Base-by-base conservation (phyloP, 2,888 invertebrate species). In the Drosophila hamatofila region DNA sequence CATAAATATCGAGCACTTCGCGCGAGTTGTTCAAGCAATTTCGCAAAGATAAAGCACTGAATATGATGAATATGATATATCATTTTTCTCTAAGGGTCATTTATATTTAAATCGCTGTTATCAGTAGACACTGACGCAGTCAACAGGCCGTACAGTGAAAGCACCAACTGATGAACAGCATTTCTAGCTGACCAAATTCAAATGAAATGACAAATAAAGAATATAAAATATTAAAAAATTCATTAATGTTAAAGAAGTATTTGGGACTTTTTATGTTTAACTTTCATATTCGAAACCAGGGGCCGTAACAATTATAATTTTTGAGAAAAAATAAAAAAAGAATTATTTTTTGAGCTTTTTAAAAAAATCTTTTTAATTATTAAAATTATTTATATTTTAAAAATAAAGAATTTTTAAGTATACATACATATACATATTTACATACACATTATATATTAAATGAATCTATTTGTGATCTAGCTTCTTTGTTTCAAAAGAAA, bases 1-100 rank as follows among this genome's bases (percentile, higher is more conserved):
- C 41, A 71, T 63, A 80, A 39, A 65, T 66, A 60, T 68, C 58
- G 67, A 78, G 46, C 35, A 65, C 60, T 71, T 56, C 46, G 61
- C 55, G 44, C 37, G 60, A 66, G 66, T 58, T 59, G 56, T 66
- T 71, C 23, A 66, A 79, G 52, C 21, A 30, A 25, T 62, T 74
- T 16, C 23, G 16, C n/a, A 46, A 27, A 39, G n/a, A 46, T 37
- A 48, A 27, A 49, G 48, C 48, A 49, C 48, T 12, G 18, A n/a
- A 30, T 18, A 23, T n/a, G 18, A 27, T 48, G 18, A 25, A 63
- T 46, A 30, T 63, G 8, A 64, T 39, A 63, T 63, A 33, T 46
- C 1, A 18, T 30, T 12, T 51, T 48, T 18, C 25, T 30, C n/a
- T 27, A 48, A 27, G 25, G 46, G 16, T 46, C 46, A 46, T 46